Conservation (phyloP, 2,113 vertebrate genomes). For the Mellivora capensis region DNA sequence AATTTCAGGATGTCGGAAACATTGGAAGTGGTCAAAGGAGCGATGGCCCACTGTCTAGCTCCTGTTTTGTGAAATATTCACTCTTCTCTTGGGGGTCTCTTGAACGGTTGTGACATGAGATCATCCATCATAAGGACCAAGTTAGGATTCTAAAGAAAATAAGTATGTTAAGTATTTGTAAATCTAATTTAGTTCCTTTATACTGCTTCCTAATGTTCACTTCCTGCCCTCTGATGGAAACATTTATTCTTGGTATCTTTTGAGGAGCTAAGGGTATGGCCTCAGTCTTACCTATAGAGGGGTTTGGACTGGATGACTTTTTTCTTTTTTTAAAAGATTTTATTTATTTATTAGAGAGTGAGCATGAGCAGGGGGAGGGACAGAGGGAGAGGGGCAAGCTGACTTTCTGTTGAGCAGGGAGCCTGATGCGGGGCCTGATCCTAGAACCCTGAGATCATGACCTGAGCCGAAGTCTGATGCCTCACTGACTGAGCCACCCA, state of each 20-base stretch:
- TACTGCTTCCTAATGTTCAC: neutral
- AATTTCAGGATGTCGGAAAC: neutral
- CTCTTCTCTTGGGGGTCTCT: neutral
- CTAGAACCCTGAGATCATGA: neutral
- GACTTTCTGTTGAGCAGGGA: neutral
- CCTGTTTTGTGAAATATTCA: neutral
- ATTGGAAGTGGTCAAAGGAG: neutral
- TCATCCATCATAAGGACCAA: neutral
- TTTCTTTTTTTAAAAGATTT: neutral
- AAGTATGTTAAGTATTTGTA: neutral
- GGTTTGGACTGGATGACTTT: neutral
- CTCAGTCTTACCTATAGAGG: neutral
- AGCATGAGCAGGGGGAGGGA: neutral
- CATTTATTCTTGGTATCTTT: neutral
- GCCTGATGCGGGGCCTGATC: neutral
- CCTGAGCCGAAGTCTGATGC: neutral
- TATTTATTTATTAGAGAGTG: neutral
- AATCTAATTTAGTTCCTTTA: neutral
- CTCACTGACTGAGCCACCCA: neutral
- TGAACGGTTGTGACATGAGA: neutral
- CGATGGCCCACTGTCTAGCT: neutral
- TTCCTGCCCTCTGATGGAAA: neutral
- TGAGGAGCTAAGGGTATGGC: neutral
- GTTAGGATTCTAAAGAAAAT: neutral
- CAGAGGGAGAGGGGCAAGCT: neutral